phyloP scores from a whole-genome alignment of 1,140 invertebrate species.

The Pseudomyrmex concolor region DNA sequence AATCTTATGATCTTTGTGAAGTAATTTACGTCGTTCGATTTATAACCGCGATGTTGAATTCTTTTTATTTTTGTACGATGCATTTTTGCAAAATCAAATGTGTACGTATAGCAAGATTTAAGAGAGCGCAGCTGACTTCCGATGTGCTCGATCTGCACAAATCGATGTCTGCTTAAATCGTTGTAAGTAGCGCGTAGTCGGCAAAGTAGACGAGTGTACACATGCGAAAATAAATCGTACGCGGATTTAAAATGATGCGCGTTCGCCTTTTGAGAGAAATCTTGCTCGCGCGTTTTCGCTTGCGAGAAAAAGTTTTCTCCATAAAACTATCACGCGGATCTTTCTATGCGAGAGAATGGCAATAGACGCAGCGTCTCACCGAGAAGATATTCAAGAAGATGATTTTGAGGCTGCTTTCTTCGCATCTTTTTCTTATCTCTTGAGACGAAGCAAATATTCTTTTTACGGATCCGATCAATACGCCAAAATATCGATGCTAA shows the following conservation, averaged over 20 bases:
- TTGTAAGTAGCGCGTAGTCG: not conserved
- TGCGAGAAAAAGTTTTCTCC: not conserved
- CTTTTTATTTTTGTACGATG: conserved; percentile 26
- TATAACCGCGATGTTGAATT: conserved; percentile 40
- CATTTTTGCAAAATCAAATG: conserved; percentile 36
- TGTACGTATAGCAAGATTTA: conserved; percentile 16
- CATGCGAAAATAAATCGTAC: conserved; percentile 48
- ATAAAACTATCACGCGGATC: conserved; percentile 38
- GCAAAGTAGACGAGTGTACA: conserved; percentile 22
- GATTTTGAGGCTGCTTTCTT: conserved; percentile 5
- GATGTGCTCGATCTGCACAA: conserved; percentile 17
- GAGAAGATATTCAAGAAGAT: conserved; percentile 14
- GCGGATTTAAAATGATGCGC: conserved; percentile 43
- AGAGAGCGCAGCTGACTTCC: conserved; percentile 28
- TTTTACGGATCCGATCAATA: conserved; percentile 51
- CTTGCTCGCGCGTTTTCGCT: conserved; percentile 8
- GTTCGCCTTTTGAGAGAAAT: conserved; percentile 40
- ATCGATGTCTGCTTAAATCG: conserved; percentile 45
- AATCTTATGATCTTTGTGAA: not conserved
- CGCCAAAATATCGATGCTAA: conserved; percentile 54
- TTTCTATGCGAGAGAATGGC: conserved; percentile 25
- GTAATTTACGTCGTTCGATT: conserved; percentile 34
- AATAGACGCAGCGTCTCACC: conserved; percentile 10
- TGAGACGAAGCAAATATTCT: conserved; percentile 39
- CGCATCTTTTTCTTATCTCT: not conserved